Evolutionary conservation across 2,888 invertebrate species (phyloP).

Genomic region (Loripinus fragilis): DNA sequence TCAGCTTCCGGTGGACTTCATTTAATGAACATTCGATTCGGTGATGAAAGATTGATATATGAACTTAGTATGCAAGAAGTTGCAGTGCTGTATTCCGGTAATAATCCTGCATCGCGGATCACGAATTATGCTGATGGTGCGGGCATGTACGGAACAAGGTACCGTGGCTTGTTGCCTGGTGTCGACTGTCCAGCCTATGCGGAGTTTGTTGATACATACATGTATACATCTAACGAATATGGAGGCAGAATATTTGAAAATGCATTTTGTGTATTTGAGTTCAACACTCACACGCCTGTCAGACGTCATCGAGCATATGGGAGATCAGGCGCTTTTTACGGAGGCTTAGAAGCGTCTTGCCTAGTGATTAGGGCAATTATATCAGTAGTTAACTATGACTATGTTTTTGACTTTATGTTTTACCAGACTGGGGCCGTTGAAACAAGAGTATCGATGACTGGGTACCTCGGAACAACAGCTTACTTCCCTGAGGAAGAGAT

Average conservation of each 20-base stretch:
- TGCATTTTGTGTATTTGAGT: constrained; percentile 80
- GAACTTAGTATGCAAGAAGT: constrained; percentile 81
- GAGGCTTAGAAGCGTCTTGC: constrained; percentile 68
- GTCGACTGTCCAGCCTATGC: constrained; percentile 79
- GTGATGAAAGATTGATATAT: constrained; percentile 77
- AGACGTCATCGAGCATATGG: constrained; percentile 77
- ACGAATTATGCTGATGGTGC: constrained; percentile 77
- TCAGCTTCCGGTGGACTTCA: constrained; percentile 75
- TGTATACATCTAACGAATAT: constrained; percentile 71
- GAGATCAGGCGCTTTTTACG: constrained; percentile 73
- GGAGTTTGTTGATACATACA: constrained; percentile 69
- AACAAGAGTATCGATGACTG: constrained; percentile 76
- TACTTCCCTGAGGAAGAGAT: constrained; percentile 67
- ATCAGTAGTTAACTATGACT: constrained; percentile 79
- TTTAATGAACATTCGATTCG: constrained; percentile 73
- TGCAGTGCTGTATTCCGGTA: constrained; percentile 77
- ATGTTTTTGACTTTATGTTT: constrained; percentile 78
- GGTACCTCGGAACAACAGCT: constrained; percentile 74
- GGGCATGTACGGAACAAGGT: constrained; percentile 74
- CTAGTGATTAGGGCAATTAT: constrained; percentile 75
- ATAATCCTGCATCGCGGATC: constrained; percentile 71
- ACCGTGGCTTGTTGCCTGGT: constrained; percentile 76
- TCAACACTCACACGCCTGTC: constrained; percentile 73
- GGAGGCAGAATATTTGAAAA: constrained; percentile 68
- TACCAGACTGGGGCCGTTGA: constrained; percentile 78